Evolutionary conservation across 2,888 invertebrate genomes (phyloP).

Genomic region (Pseudococcus longispinus): DNA sequence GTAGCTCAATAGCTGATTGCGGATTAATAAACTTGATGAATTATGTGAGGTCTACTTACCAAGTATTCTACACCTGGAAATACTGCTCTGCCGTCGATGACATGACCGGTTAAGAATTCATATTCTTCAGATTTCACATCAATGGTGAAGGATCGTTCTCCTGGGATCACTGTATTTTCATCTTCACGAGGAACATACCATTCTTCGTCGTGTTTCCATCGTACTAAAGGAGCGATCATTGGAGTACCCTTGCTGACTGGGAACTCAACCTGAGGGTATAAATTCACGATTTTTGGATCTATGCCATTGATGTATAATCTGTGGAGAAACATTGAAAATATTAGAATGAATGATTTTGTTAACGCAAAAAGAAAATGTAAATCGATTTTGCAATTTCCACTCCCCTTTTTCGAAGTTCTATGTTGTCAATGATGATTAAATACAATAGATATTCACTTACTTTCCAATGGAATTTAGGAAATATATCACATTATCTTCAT

Average conservation of each 20-base stretch:
- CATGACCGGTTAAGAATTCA: not conserved
- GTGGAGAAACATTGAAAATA: not conserved
- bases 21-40: no score
- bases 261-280: not conserved
- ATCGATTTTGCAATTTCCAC: no score
- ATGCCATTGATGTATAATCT: not conserved
- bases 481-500: conserved; percentile 61
- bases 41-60: no score
- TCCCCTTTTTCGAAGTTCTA: no score
- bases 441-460: no score
- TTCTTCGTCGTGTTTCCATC: conserved; percentile 68
- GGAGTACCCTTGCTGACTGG: conserved; percentile 63
- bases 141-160: not conserved
- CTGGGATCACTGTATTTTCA: not conserved
- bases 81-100: not conserved
- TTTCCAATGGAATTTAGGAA: conserved; percentile 64
- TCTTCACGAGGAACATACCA: conserved; percentile 63
- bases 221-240: conserved; percentile 66
- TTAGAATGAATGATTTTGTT: no score
- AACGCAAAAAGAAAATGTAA: no score
- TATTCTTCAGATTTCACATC: not conserved
- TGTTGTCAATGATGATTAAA: no score
- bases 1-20: no score
- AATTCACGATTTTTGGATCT: not conserved
- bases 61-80: not conserved